Conservation (phyloP, 2,888 invertebrate species). For the Digitonthophagus gazella region DNA sequence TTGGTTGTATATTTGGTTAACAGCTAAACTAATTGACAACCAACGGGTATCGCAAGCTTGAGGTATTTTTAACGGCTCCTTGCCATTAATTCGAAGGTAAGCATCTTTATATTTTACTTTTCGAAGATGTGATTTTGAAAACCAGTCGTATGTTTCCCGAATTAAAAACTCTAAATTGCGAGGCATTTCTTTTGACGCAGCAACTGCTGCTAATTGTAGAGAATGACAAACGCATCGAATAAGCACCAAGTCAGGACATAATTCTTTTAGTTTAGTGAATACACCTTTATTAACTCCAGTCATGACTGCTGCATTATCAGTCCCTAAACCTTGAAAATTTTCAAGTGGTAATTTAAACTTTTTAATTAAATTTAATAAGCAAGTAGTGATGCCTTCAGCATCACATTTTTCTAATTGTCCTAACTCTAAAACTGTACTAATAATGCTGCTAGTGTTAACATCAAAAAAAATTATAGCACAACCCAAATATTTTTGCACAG, state of each 20-base stretch:
- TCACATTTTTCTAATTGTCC: neutral
- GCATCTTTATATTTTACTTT: neutral
- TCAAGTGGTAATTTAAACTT: neutral
- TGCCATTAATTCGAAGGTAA: neutral
- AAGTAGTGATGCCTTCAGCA: constrained; percentile 1
- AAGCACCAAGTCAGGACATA: constrained; percentile 1
- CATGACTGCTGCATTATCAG: constrained; percentile 17
- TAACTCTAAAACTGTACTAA: constrained; percentile 14
- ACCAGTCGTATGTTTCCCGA: constrained; percentile 1
- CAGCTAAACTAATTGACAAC: neutral
- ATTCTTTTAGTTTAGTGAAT: neutral
- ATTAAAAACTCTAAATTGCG: constrained; percentile 11
- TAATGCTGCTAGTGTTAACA: neutral
- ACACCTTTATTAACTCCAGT: constrained; percentile 15
- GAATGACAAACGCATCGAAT: constrained; percentile 7
- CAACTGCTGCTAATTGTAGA: too few species aligned
- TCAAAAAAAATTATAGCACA: constrained; percentile 1
- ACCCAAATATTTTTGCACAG: neutral
- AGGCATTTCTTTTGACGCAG: neutral
- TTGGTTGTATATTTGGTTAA: neutral
- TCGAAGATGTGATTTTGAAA: neutral
- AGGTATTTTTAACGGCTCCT: constrained; percentile 1
- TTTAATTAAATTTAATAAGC: neutral
- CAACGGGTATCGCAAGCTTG: neutral
- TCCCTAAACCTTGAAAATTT: neutral